phyloP scores from a whole-genome alignment of 2,888 invertebrate species.

The Dasypogon diadema region DNA sequence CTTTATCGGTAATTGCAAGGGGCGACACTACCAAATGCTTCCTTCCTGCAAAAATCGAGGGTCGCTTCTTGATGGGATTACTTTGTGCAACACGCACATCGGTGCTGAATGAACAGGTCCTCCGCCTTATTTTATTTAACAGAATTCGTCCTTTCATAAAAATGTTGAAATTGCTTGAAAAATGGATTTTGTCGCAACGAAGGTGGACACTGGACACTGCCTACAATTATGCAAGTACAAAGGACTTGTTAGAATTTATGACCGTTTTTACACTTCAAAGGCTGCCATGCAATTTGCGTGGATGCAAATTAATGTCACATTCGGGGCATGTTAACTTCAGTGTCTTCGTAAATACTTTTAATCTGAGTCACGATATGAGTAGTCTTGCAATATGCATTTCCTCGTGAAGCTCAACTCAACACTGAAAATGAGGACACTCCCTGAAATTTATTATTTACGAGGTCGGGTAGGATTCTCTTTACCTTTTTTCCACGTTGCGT shows the following conservation, averaged over 20 bases:
- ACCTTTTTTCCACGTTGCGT: conserved; percentile 13
- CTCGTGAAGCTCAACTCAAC: neutral
- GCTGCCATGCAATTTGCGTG: conserved; percentile 15
- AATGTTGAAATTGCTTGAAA: neutral
- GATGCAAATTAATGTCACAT: conserved; percentile 31
- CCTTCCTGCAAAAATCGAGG: conserved; percentile 9
- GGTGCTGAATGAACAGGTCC: too few relatives aligned
- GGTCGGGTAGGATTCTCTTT: conserved; percentile 7
- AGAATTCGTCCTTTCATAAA: neutral
- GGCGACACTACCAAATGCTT: neutral
- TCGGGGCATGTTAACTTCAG: conserved; percentile 8
- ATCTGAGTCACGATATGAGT: conserved; percentile 29
- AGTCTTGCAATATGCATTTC: conserved; percentile 19
- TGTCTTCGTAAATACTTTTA: neutral
- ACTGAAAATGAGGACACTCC: neutral
- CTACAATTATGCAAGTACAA: neutral
- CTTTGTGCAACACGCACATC: neutral
- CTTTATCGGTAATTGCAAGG: neutral
- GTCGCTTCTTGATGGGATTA: conserved; percentile 8
- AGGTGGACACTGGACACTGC: neutral
- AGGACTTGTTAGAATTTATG: conserved; percentile 6
- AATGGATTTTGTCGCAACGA: neutral
- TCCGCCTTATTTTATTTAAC: too few relatives aligned
- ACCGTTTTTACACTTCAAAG: conserved; percentile 19
- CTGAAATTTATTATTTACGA: conserved; percentile 9